A percentile compares a stretch with the other conserved stretches of the same genome.
Evolutionary conservation across 1,140 invertebrate species (phyloP).

Genomic region (Aethina tumida): DNA sequence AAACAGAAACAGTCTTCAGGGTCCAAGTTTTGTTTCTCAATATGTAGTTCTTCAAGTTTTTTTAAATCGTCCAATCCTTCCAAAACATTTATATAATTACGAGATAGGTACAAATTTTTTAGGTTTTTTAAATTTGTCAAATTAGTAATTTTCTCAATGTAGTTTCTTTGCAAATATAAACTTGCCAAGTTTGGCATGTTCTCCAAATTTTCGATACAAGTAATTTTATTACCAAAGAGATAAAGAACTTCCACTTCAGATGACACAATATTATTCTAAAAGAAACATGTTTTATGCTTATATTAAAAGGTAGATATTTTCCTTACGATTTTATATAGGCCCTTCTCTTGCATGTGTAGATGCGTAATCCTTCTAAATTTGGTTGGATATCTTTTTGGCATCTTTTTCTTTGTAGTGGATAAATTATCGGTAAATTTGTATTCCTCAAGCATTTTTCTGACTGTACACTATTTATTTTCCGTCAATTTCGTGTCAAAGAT

Average conservation of each 20-base stretch:
- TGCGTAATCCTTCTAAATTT: conserved; percentile 37
- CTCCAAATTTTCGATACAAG: conserved; percentile 50
- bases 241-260: conserved; percentile 48
- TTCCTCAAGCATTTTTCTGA: too few species aligned
- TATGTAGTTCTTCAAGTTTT: conserved; percentile 52
- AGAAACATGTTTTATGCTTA: conserved; percentile 9
- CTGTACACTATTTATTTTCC: too few species aligned
- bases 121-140: conserved; percentile 46
- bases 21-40: conserved; percentile 55
- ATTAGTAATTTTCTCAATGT: conserved; percentile 52
- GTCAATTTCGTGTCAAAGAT: too few species aligned
- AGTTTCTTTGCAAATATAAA: conserved; percentile 60
- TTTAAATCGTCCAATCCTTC: conserved; percentile 52
- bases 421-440: too few species aligned
- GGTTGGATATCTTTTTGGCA: too few species aligned
- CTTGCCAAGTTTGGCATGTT: conserved; percentile 47
- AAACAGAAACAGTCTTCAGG: conserved; percentile 51
- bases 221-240: conserved; percentile 52
- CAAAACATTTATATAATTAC: conserved; percentile 55
- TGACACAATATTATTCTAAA: conserved; percentile 41
- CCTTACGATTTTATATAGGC: conserved; percentile 41
- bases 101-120: conserved; percentile 53
- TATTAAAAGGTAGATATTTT: conserved; percentile 7
- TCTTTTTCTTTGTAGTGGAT: too few species aligned
- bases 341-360: conserved; percentile 42